Conservation (phyloP, 2,888 invertebrate genomes). For the Metallyticus violacea region DNA sequence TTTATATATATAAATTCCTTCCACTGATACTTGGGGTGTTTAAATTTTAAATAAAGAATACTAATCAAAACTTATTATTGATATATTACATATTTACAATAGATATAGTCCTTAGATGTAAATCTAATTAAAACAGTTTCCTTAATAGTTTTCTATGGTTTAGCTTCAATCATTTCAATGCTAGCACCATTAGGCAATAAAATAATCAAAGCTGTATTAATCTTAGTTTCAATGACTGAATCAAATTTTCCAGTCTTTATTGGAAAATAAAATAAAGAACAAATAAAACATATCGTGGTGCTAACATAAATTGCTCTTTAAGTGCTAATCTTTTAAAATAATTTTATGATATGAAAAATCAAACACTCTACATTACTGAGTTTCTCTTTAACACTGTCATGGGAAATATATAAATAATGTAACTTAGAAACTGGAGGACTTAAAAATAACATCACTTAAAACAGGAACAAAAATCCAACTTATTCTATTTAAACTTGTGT, state of each 20-base stretch:
- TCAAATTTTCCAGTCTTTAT: not conserved
- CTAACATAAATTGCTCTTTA: not conserved
- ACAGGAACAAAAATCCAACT: not conserved
- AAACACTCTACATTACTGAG: not conserved
- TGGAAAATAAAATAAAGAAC: too few relatives aligned
- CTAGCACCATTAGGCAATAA: too few relatives aligned
- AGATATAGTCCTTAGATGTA: too few relatives aligned
- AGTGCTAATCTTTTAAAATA: not conserved
- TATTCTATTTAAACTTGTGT: not conserved
- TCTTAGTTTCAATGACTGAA: not conserved
- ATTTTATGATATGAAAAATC: not conserved
- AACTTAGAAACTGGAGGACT: not conserved
- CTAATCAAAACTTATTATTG: too few relatives aligned
- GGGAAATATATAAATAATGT: not conserved
- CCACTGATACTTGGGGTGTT: too few relatives aligned
- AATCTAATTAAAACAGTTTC: not conserved
- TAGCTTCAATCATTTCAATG: too few relatives aligned
- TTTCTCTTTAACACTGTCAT: not conserved
- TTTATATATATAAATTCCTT: too few relatives aligned
- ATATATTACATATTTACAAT: too few relatives aligned
- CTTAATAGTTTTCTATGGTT: not conserved
- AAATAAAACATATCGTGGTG: not conserved
- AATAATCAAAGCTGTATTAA: not conserved
- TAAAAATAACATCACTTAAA: not conserved
- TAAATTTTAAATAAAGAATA: too few relatives aligned